Evolutionary conservation across 2,888 invertebrate genomes (phyloP).

Genomic region (Thymelicus lineola): DNA sequence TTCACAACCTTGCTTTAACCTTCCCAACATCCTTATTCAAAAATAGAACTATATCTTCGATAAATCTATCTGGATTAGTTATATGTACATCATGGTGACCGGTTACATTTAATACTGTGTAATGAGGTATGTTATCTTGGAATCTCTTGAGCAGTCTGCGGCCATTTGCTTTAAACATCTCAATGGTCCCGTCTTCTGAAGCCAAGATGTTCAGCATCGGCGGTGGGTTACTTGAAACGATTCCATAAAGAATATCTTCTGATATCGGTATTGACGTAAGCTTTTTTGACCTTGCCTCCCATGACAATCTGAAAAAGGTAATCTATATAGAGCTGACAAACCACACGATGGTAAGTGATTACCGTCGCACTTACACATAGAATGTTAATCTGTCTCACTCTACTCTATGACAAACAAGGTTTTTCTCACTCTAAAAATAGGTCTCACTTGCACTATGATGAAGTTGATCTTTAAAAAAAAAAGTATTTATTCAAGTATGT

Average conservation of each 20-base stretch:
- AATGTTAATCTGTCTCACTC: too few species aligned
- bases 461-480: too few species aligned
- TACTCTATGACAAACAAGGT: too few species aligned
- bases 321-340: too few species aligned
- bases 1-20: constrained; percentile 31
- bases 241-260: constrained; percentile 54
- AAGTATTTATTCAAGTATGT: too few species aligned
- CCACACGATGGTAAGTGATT: too few species aligned
- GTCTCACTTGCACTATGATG: too few species aligned
- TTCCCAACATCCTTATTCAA: constrained; percentile 50
- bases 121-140: constrained; percentile 49
- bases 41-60: constrained; percentile 62
- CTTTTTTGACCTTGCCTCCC: constrained; percentile 62
- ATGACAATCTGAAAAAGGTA: constrained; percentile 56
- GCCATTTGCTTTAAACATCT: constrained; percentile 47
- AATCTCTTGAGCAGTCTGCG: constrained; percentile 51
- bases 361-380: too few species aligned
- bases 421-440: too few species aligned
- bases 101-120: constrained; percentile 55
- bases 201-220: constrained; percentile 58
- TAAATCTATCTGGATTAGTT: constrained; percentile 78
- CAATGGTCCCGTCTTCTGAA: constrained; percentile 46
- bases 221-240: constrained; percentile 52
- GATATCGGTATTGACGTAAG: constrained; percentile 48
- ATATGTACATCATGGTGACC: constrained; percentile 86